These are phyloP conservation scores for Cylloceria caligata DNA, from an alignment of 2,888 invertebrate genomes.

Conservation along the genomic window DNA sequence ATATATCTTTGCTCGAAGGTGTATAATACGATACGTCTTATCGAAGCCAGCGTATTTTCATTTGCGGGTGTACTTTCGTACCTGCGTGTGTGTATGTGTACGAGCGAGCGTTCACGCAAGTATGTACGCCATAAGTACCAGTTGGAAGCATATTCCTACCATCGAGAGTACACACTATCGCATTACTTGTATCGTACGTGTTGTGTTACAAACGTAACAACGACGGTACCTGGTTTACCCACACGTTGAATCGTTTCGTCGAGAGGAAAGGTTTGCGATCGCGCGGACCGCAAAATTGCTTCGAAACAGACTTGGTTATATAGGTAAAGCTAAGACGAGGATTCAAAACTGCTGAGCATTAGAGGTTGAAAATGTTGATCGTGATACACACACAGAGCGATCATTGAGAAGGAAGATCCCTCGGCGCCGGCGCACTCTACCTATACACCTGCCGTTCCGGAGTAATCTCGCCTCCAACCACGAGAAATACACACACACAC, in stretches of 20 bases:
- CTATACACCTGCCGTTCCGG: conserved; percentile 7
- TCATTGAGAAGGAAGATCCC: conserved; percentile 13
- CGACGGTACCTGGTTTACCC: conserved; percentile 57
- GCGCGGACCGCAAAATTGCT: conserved; percentile 36
- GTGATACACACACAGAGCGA: conserved; percentile 4
- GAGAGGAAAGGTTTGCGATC: conserved; percentile 47
- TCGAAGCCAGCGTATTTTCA: conserved; percentile 54
- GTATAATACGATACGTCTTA: conserved; percentile 62
- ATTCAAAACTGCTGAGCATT: conserved; percentile 25
- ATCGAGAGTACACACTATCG: not conserved
- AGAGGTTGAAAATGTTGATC: conserved; percentile 36
- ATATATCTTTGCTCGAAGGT: conserved; percentile 4
- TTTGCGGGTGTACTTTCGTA: too few relatives aligned
- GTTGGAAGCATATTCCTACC: not conserved
- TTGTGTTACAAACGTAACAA: conserved; percentile 20
- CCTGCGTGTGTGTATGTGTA: too few relatives aligned
- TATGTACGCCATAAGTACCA: conserved; percentile 1
- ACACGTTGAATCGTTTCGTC: conserved; percentile 55
- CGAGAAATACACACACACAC: not conserved
- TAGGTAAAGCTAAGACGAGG: not conserved
- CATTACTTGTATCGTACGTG: not conserved
- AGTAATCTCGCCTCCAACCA: conserved; percentile 2
- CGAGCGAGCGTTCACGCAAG: too few relatives aligned
- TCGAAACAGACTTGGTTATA: conserved; percentile 3
- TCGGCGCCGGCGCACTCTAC: not conserved